Base-by-base conservation (phyloP, 1,140 invertebrate species). In the Wiebesia pumilae region DNA sequence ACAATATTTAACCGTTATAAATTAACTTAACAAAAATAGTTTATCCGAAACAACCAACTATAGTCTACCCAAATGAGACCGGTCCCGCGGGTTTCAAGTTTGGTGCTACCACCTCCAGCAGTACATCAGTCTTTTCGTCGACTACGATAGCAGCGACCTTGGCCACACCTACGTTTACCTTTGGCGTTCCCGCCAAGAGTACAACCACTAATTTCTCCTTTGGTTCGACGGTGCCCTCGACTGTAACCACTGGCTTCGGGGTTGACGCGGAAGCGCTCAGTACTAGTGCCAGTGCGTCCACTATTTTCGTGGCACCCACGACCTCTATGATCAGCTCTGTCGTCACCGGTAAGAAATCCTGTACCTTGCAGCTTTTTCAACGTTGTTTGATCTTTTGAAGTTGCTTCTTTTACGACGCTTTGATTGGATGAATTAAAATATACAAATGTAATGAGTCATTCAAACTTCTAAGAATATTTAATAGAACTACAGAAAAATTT, bases 261-360 rank as follows among this genome's bases (percentile, higher is more conserved):
- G 12, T 24, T 16, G 40, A 24, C 10, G 27, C 21, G 4, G 24
- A 27, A 75, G 27, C 24, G 0, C 40, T 43, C 9, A 7, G 38
- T 12, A 75, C 71, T 1, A 75, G 19, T 43, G 3, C 40, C 33
- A 38, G 7, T 2, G 4, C 40, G 10, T 35, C 84, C n/a, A 77
- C 84, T 21, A 62, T 88, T 84, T 62, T 83, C 27, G 35, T 19
- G 19, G 83, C 65, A 75, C 79, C 82, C 30, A 77, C 87, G 16
- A 35, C 78, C 65, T 85, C 87, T 0, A 65, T 69, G 21, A 40
- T 65, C 67, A 88, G 35, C 10, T 30, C 87, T 16, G 47, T 21
- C 33, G 43, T 58, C 30, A 82, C 81, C 14, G 75, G 86, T 85
- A 85, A 85, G 38, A 27, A 14, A 43, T 9, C 7, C n/a, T n/a